Evolutionary conservation across 53 echinoderm and acorn worm genomes (phyloP).

Genomic region (Paracentrotus lividus): DNA sequence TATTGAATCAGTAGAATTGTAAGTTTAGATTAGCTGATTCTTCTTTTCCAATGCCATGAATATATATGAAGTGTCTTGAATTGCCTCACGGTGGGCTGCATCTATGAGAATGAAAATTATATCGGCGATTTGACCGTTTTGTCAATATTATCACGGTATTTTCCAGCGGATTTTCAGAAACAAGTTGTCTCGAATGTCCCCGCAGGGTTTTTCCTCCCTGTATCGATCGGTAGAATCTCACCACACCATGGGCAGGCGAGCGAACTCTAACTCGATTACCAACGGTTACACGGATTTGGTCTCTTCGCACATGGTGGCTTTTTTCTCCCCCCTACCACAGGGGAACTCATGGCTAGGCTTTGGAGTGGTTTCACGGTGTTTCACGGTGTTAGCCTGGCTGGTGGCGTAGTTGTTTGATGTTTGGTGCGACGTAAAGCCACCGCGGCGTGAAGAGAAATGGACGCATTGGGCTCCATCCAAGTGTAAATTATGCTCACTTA

Average conservation of each 20-base stretch:
- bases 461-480: constrained; percentile 25
- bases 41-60: constrained; percentile 24
- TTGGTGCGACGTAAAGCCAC: constrained; percentile 46
- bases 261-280: constrained; percentile 67
- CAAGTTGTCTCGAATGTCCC: constrained; percentile 50
- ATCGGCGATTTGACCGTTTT: constrained; percentile 62
- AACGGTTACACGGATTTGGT: constrained; percentile 62
- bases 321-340: not conserved
- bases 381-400: constrained; percentile 52
- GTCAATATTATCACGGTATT: constrained; percentile 65
- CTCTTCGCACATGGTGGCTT: not conserved
- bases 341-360: not conserved
- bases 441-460: constrained; percentile 52
- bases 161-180: not conserved
- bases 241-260: constrained; percentile 56
- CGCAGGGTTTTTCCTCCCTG: constrained; percentile 53
- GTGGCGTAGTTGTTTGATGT: constrained; percentile 67
- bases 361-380: constrained; percentile 60
- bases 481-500: constrained; percentile 67
- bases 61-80: constrained; percentile 39
- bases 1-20: constrained; percentile 41
- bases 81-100: constrained; percentile 1
- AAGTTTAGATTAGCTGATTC: not conserved
- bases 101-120: constrained; percentile 59
- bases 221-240: constrained; percentile 18